Conservation (phyloP, 92 coral and sea anemone species). For the Bergia sp. region DNA sequence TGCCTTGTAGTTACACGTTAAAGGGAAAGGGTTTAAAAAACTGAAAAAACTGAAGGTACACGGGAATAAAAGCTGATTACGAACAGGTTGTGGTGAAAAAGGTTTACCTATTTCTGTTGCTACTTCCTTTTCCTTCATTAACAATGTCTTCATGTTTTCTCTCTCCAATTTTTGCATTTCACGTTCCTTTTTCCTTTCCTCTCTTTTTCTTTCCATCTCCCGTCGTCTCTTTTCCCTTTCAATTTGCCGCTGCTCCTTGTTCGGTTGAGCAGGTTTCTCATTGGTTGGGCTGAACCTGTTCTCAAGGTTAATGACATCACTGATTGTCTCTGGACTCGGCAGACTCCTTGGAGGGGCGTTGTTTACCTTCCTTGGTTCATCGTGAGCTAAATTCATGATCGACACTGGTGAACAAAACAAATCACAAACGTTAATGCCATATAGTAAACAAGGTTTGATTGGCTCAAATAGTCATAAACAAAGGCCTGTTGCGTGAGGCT, state of each 20-base stretch:
- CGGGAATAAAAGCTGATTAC: not conserved
- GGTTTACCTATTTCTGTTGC: not conserved
- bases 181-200: conserved; percentile 71
- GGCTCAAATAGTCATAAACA: not conserved
- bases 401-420: not conserved
- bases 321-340: conserved; percentile 29
- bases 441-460: not conserved
- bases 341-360: conserved; percentile 62
- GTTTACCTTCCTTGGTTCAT: conserved; percentile 35
- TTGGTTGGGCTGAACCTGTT: conserved; percentile 52
- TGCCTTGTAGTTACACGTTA: too few relatives aligned
- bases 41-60: not conserved
- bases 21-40: not conserved
- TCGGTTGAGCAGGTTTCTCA: conserved; percentile 16
- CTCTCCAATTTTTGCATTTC: conserved; percentile 61
- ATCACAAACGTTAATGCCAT: not conserved
- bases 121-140: not conserved
- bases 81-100: not conserved
- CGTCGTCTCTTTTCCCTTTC: conserved; percentile 61
- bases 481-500: too few relatives aligned
- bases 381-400: conserved; percentile 18
- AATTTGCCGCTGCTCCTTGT: conserved; percentile 39
- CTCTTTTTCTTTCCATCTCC: conserved; percentile 72
- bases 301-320: conserved; percentile 69
- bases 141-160: conserved; percentile 50